These are phyloP conservation scores for Dorcus parallelipipedus DNA, from an alignment of 2,888 invertebrate genomes.

Conservation along the genomic window DNA sequence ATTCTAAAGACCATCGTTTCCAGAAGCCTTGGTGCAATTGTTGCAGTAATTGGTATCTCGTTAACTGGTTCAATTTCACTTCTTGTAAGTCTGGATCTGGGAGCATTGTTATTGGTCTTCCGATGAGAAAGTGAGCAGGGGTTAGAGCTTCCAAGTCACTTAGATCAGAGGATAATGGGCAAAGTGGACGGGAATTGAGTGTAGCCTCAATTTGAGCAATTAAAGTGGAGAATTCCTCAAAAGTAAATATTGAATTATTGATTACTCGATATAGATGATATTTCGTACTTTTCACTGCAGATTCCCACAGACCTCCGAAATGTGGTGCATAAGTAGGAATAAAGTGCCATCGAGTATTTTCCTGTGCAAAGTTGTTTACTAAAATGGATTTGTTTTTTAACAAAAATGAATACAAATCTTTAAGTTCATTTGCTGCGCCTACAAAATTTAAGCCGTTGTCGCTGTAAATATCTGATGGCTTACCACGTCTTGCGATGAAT, in stretches of 20 bases:
- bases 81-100: background rate
- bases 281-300: background rate
- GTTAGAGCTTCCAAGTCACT: background rate
- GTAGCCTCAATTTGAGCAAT: background rate
- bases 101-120: background rate
- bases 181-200: background rate
- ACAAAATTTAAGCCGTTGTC: slow-evolving; percentile 13
- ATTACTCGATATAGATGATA: background rate
- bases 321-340: background rate
- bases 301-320: background rate
- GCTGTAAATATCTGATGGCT: slow-evolving; percentile 9
- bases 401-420: slow-evolving; percentile 7
- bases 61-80: too few species aligned
- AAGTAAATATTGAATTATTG: background rate
- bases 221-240: background rate
- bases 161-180: background rate
- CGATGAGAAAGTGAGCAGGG: background rate
- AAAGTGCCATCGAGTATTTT: background rate
- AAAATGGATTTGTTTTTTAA: background rate
- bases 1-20: too few species aligned
- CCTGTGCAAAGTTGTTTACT: background rate
- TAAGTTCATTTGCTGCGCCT: slow-evolving; percentile 3
- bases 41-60: too few species aligned
- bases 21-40: too few species aligned
- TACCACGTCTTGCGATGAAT: slow-evolving; percentile 14